Conservation (phyloP, 2,797 vertebrate species). For the Sternotherus odoratus region DNA sequence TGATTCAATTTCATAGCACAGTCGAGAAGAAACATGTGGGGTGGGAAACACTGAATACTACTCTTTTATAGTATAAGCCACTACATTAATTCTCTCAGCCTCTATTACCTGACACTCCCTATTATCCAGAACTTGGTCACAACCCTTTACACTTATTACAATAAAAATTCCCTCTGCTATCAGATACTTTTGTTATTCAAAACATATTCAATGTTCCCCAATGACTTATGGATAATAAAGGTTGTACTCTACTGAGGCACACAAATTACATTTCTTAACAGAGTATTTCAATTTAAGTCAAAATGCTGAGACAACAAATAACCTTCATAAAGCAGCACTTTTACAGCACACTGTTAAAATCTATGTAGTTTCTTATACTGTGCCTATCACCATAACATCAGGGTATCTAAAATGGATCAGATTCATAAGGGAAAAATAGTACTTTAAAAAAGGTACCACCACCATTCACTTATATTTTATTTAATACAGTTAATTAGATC, state of each 20-base stretch:
- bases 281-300: background rate
- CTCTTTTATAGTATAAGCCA: background rate
- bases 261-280: background rate
- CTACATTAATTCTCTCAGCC: background rate
- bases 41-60: accelerated
- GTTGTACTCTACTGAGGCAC: background rate
- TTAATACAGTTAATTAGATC: background rate
- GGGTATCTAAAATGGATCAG: background rate
- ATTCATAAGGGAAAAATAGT: background rate
- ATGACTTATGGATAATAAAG: background rate
- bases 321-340: background rate
- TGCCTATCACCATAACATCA: background rate
- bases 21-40: background rate
- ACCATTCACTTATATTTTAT: background rate
- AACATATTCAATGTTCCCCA: background rate
- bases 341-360: background rate
- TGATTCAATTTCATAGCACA: background rate
- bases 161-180: background rate
- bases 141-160: background rate
- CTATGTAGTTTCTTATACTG: background rate
- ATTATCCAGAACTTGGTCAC: background rate
- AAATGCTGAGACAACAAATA: background rate
- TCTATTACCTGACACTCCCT: background rate
- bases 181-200: background rate
- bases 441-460: background rate